phyloP scores from a whole-genome alignment of 2,797 vertebrate species.

The Cyclopterus lumpus region DNA sequence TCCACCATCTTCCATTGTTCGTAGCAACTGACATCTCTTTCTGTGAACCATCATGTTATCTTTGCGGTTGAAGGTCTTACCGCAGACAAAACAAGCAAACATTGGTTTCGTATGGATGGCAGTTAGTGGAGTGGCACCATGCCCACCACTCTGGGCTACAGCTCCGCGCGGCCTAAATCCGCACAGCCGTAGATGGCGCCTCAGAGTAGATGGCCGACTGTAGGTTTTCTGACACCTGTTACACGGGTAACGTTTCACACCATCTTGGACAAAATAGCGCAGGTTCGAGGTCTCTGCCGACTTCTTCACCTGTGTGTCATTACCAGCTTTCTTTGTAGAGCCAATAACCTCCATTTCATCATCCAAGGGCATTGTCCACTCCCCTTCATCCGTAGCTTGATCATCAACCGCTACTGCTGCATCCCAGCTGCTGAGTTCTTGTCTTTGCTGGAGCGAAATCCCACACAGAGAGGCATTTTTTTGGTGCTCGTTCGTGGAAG shows the following conservation, averaged over 20 bases:
- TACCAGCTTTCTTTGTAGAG: constrained; percentile 48
- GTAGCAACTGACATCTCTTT: constrained; percentile 74
- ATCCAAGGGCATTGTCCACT: constrained; percentile 84
- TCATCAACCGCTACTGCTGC: constrained; percentile 9
- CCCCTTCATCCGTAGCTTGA: constrained; percentile 59
- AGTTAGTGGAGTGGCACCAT: constrained; percentile 30
- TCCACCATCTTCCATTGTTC: constrained; percentile 23
- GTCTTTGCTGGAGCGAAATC: constrained; percentile 39
- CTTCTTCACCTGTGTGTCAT: constrained; percentile 31
- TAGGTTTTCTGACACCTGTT: constrained; percentile 84
- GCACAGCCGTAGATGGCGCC: constrained; percentile 85
- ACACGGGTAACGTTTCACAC: constrained; percentile 80
- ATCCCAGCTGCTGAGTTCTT: constrained; percentile 46
- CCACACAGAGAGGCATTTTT: constrained; percentile 35
- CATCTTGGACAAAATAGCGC: constrained; percentile 73
- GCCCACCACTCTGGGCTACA: constrained; percentile 37
- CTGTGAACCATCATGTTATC: constrained; percentile 84
- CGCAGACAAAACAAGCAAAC: constrained; percentile 82
- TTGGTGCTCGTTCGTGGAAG: constrained; percentile 39
- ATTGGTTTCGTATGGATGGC: constrained; percentile 56
- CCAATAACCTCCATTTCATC: constrained; percentile 76
- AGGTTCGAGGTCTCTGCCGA: constrained; percentile 28
- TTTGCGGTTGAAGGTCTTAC: constrained; percentile 81
- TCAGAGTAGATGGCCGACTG: constrained; percentile 79
- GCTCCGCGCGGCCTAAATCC: constrained; percentile 60